A percentile compares a stretch with the other conserved stretches of the same genome.
Conservation (phyloP, 2,888 invertebrate species). For the Thereva unica region DNA sequence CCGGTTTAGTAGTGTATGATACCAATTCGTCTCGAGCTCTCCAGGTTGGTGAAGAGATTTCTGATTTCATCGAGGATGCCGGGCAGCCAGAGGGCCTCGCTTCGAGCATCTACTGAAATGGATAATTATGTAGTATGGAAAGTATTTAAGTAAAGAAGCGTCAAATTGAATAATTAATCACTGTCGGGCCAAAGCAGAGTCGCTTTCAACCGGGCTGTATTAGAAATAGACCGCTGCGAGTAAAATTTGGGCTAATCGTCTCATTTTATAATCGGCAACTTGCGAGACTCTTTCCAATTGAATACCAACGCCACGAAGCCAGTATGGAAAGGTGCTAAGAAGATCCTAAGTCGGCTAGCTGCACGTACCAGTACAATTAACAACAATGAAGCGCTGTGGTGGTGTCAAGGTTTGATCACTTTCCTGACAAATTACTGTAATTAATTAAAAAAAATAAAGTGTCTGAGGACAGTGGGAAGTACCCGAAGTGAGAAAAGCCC, state of each 20-base stretch:
- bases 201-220: slow-evolving; percentile 25
- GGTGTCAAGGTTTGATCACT: slow-evolving; percentile 12
- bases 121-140: slow-evolving; percentile 15
- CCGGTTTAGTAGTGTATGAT: slow-evolving; percentile 3
- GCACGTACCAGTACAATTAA: no score
- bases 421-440: slow-evolving; percentile 45
- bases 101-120: neutral
- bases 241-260: neutral
- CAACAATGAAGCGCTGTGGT: neutral
- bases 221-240: slow-evolving; percentile 27
- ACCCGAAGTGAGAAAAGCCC: no score
- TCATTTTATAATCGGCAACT: slow-evolving; percentile 37
- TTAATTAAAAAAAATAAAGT: slow-evolving; percentile 43
- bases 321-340: no score
- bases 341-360: neutral
- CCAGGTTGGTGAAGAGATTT: no score
- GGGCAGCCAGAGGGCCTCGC: neutral
- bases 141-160: slow-evolving; percentile 11
- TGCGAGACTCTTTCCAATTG: neutral
- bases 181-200: slow-evolving; percentile 37
- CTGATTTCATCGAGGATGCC: no score
- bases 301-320: no score
- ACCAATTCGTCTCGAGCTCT: neutral
- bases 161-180: slow-evolving; percentile 39
- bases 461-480: neutral